Evolutionary conservation across 1,140 invertebrate species (phyloP), one percentile per base, ranked within the genome.

Genomic region (Oryzaephilus surinamensis): DNA sequence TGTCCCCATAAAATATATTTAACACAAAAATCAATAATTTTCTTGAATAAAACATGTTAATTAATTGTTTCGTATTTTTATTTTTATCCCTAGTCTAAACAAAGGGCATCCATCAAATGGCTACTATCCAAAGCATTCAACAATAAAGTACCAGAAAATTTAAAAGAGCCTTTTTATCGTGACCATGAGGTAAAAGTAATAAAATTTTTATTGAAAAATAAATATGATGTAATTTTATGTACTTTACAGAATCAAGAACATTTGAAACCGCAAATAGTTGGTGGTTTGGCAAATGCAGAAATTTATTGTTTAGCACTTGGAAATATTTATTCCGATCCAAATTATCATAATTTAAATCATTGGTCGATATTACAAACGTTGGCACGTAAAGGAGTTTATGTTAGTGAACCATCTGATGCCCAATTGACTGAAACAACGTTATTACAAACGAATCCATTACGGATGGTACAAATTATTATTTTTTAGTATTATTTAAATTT

Each of bases 71-170:
- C 10, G 19, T 23, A 15, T 29, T 17, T 29, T 30, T 23, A 20
- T 32, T 26, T 41, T 43, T 47, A 47, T 54, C 77, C 82, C 21
- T 75, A 97, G 93, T 92, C 92, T 52, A 97, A 96, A 73, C 86
- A 97, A 66, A 76, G 89, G 68, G 90, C 92, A 54, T 96, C 93
- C 55, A 79, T 97, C 55, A 88, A 92, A 79, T 98, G 94, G 94
- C 78, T 98, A 47, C 72, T 97, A 34, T 87, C 88, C 50, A 97
- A 97, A 70, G 89, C 93, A 41, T 97, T 92, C 73, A 92, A 92
- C 67, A 90, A 92, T 69, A 81, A 84, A 63, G 84, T 96, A 57
- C 94, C 94, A 50, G 82, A 92, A 55, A 91, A 96, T 61, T 74
- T 97, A 18, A 75, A 76, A 54, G 90, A 97, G 61, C 92, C 92